Evolutionary conservation across 1,140 invertebrate species (phyloP).

Genomic region (Thaumetopoea pityocampa): DNA sequence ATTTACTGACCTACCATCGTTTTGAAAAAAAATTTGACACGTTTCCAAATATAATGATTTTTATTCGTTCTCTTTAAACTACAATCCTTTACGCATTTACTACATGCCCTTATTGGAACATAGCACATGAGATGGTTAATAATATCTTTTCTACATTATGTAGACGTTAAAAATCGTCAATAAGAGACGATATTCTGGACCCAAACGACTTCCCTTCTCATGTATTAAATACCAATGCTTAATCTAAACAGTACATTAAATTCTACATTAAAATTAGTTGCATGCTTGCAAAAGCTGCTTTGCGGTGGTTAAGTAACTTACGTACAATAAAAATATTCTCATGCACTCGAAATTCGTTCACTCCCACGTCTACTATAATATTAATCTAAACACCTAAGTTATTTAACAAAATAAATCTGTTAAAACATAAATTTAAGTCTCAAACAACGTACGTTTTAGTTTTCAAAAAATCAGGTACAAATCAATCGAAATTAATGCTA

Average conservation of each 20-base stretch:
- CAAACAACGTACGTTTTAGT: conserved; percentile 58
- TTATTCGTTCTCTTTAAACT: conserved; percentile 43
- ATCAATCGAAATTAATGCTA: conserved; percentile 68
- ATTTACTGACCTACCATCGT: conserved; percentile 47
- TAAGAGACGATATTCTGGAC: conserved; percentile 13
- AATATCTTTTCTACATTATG: conserved; percentile 12
- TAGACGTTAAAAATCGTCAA: conserved; percentile 20
- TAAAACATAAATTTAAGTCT: conserved; percentile 66
- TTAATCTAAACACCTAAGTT: conserved; percentile 42
- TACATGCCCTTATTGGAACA: conserved; percentile 38
- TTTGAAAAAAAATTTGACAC: conserved; percentile 67
- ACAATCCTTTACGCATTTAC: conserved; percentile 57
- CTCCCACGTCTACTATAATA: conserved; percentile 40
- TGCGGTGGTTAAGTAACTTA: conserved; percentile 58
- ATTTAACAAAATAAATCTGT: conserved; percentile 64
- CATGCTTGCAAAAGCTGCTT: conserved; percentile 59
- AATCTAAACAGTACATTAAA: conserved; percentile 42
- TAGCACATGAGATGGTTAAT: conserved; percentile 20
- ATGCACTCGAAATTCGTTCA: conserved; percentile 55
- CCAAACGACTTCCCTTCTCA: conserved; percentile 15
- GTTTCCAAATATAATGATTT: conserved; percentile 50
- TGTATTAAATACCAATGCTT: conserved; percentile 23
- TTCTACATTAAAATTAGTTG: conserved; percentile 58
- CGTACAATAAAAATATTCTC: conserved; percentile 37
- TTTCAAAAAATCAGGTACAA: conserved; percentile 71